Conservation (phyloP, 2,888 invertebrate genomes). For the Conistra vaccinii region DNA sequence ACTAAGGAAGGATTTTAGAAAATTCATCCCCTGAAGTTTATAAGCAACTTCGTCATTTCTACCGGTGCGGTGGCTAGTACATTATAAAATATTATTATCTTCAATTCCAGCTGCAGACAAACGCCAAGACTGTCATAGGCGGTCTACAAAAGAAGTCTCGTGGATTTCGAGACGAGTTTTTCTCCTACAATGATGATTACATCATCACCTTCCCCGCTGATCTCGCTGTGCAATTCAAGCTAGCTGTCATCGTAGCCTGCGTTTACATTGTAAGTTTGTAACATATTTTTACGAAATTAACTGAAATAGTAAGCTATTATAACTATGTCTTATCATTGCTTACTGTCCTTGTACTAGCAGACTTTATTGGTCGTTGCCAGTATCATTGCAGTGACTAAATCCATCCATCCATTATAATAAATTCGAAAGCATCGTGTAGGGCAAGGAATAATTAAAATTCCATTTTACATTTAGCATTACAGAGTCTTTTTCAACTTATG, state of each 20-base stretch:
- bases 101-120: constrained; percentile 69
- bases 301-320: neutral
- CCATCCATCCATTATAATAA: neutral
- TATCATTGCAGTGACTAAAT: neutral
- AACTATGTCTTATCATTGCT: neutral
- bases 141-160: constrained; percentile 65
- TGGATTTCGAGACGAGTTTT: constrained; percentile 47
- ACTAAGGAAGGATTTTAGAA: neutral
- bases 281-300: neutral
- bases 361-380: neutral
- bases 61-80: neutral
- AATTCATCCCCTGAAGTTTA: neutral
- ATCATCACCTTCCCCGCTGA: constrained; percentile 72
- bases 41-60: neutral
- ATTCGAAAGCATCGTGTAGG: neutral
- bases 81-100: neutral
- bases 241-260: constrained; percentile 75
- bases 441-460: neutral
- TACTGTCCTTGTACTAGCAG: neutral
- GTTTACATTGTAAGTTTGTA: constrained; percentile 68
- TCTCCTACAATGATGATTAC: constrained; percentile 68
- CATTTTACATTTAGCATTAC: neutral
- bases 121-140: constrained; percentile 71
- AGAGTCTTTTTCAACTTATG: no score
- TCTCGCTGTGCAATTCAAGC: constrained; percentile 73